Base-by-base conservation (phyloP, 2,113 vertebrate species). In the Heteronetta atricapilla region DNA sequence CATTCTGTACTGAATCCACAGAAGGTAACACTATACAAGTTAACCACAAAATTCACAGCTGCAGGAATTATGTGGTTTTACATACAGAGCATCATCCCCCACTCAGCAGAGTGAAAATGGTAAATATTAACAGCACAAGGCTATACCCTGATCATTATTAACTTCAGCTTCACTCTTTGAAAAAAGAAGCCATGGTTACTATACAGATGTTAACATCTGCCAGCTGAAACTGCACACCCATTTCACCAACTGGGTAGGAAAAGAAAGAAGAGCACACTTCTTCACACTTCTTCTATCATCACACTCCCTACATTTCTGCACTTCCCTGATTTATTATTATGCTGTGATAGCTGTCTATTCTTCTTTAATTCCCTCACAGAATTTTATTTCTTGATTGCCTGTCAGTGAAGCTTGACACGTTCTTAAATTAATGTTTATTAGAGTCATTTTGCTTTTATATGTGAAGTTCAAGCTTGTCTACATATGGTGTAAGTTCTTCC, bases 1-100 rank as follows among this genome's bases (percentile, higher is more conserved):
- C 9, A 9, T 58, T 28, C 33, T 16, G 7, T 15, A 29, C 22
- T 15, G 6, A 36, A 25, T 3, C 10, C 55, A 19, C 0, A 3
- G 50, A 44, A 69, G 26, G 1, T 1, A 22, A 10, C 10, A 9
- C 15, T 7, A 25, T 1, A 4, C 29, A 42, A 14, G 6, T 16
- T 25, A 23, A 34, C 15, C 20, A 46, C 56, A 64, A 33, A 58
- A 14, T 2, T 10, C 63, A 34, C 73, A 74, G 69, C 55, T 62
- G 19, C 60, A 59, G 21, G 16, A 33, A 55, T 20, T 38, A 6
- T 28, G 53, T 4, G 28, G 7, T 63, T 68, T 46, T 2, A 91
- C 29, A 48, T 3, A 53, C 44, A 53, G 55, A 52, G 1, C 8
- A 26, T 23, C 60, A 21, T 3, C 23, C 63, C 60, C 33, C 38